Evolutionary conservation across 2,113 vertebrate genomes (phyloP).

Genomic region (Tonatia bakeri): DNA sequence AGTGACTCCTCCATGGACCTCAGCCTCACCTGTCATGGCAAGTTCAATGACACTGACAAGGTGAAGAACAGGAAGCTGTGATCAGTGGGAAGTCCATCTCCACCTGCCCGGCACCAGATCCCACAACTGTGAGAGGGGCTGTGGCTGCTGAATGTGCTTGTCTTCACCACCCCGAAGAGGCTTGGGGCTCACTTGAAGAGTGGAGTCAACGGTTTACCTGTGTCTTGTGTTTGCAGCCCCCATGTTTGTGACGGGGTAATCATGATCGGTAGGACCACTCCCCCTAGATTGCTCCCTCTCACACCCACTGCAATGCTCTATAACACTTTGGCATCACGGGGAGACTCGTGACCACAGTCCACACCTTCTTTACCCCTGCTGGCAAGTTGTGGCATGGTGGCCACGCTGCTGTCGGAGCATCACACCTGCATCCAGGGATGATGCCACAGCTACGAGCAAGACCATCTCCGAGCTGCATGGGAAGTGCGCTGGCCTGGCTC

Average conservation of each 20-base stretch:
- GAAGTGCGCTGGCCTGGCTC: too few relatives aligned
- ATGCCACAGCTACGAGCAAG: background rate
- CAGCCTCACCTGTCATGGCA: background rate
- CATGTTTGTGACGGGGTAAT: background rate
- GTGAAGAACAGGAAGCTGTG: background rate
- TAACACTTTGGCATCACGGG: background rate
- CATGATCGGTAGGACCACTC: background rate
- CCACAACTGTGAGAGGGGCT: background rate
- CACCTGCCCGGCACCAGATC: background rate
- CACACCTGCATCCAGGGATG: background rate
- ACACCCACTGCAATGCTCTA: background rate
- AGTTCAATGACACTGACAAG: background rate
- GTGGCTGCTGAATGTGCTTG: background rate
- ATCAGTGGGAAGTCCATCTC: background rate
- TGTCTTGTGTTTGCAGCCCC: background rate
- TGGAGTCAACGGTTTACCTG: background rate
- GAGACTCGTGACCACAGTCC: background rate
- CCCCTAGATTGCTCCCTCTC: too few relatives aligned
- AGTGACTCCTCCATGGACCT: background rate
- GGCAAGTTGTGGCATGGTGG: rapidly evolving
- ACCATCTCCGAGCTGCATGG: background rate
- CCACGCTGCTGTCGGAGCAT: rapidly evolving
- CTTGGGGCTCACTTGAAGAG: background rate
- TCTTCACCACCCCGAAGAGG: background rate
- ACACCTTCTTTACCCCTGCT: background rate